These are phyloP conservation scores for Amitus sp. DNA, from an alignment of 2,888 invertebrate genomes.

Conservation along the genomic window DNA sequence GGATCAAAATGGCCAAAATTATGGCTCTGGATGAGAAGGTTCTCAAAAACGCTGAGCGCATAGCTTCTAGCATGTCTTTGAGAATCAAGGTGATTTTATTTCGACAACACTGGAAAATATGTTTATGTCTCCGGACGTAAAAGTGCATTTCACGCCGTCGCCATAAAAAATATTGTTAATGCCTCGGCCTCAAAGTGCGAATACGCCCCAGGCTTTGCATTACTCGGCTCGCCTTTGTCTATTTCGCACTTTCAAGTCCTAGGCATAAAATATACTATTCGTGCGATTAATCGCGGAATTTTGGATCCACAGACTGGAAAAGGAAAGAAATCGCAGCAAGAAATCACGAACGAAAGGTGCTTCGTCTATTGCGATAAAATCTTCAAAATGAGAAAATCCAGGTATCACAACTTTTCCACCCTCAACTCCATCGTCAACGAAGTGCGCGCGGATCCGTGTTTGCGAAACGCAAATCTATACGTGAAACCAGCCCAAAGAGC, in stretches of 20 bases:
- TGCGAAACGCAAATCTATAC: too few relatives aligned
- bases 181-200: too few relatives aligned
- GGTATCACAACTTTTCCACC: not conserved
- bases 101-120: too few relatives aligned
- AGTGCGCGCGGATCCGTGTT: not conserved
- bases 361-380: not conserved
- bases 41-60: slow-evolving; percentile 68
- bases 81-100: slow-evolving; percentile 65
- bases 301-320: not conserved
- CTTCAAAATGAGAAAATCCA: not conserved
- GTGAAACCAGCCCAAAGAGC: too few relatives aligned
- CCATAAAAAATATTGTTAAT: too few relatives aligned
- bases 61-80: slow-evolving; percentile 64
- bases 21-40: slow-evolving; percentile 69
- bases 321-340: not conserved
- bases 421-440: not conserved
- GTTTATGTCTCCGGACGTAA: too few relatives aligned
- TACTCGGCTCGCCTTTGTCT: too few relatives aligned
- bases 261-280: too few relatives aligned
- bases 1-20: slow-evolving; percentile 72
- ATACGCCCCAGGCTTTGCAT: too few relatives aligned
- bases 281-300: not conserved
- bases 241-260: too few relatives aligned
- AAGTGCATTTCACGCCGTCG: too few relatives aligned
- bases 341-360: not conserved